Percentiles rank a stretch among this genome's conserved stretches.
phyloP scores from a whole-genome alignment of 2,888 invertebrate genomes.

The Phasia obesa region DNA sequence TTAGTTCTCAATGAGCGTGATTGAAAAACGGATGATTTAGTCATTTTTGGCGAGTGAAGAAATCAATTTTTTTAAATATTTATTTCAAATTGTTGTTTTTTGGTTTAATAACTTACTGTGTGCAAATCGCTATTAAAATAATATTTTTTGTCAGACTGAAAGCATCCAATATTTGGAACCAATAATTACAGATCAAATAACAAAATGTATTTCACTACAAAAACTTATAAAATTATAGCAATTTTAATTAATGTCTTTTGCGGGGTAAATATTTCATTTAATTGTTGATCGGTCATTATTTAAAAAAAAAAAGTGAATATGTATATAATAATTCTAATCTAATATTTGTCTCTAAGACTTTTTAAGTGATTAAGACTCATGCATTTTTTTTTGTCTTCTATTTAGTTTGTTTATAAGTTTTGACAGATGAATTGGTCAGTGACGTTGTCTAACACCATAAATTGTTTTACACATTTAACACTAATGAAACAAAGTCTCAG shows the following conservation, averaged over 20 bases:
- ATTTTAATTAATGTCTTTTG: conserved; percentile 73
- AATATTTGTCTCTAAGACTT: no score
- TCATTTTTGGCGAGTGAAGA: conserved; percentile 54
- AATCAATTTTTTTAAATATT: neutral
- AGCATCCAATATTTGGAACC: neutral
- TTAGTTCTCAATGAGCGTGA: conserved; percentile 71
- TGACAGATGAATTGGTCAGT: no score
- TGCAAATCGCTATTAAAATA: conserved; percentile 3
- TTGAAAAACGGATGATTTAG: conserved; percentile 67
- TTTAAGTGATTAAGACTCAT: no score
- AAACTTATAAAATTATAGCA: conserved; percentile 74
- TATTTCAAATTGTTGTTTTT: neutral
- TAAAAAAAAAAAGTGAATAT: no score
- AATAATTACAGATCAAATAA: neutral
- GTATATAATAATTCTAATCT: no score
- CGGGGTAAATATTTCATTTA: conserved; percentile 56
- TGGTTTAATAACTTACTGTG: neutral
- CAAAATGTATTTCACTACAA: conserved; percentile 75
- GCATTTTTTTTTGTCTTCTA: no score
- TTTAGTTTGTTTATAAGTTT: no score
- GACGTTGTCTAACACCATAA: no score
- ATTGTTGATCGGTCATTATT: neutral
- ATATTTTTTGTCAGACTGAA: neutral
- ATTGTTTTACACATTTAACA: no score
- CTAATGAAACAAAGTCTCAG: no score